Conservation (phyloP, 2,797 vertebrate species). For the Anabacerthia variegaticeps region DNA sequence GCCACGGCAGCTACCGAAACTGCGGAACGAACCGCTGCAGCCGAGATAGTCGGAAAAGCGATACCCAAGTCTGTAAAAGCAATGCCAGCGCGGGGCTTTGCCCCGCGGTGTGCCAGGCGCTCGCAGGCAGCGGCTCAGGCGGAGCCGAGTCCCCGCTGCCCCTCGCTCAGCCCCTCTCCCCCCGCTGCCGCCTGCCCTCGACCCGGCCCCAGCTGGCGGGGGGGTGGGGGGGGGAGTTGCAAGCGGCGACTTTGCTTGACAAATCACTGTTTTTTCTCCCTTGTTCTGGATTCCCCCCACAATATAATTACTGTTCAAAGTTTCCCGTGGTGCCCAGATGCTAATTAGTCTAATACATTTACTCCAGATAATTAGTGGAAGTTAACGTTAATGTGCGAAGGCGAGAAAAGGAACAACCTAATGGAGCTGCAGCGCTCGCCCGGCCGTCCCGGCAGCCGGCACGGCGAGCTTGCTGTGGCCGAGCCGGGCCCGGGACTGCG, state of each 20-base stretch:
- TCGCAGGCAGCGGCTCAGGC: not conserved
- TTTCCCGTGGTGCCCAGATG: conserved; percentile 45
- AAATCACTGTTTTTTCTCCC: not conserved
- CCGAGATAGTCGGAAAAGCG: not conserved
- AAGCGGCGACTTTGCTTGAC: not conserved
- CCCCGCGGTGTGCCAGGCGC: not conserved
- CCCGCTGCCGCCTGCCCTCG: not conserved
- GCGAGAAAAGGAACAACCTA: not conserved
- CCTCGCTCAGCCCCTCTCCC: not conserved
- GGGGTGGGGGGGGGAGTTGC: not conserved
- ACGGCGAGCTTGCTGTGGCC: not conserved
- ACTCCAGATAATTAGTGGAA: conserved; percentile 37
- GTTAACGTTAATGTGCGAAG: conserved; percentile 17
- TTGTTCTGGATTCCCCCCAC: not conserved
- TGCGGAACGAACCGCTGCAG: not conserved
- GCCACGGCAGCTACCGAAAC: not conserved
- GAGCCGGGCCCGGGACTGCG: too few relatives aligned
- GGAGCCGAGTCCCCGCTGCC: not conserved
- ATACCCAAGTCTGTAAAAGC: rapidly evolving
- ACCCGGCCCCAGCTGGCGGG: not conserved
- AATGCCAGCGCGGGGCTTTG: not conserved
- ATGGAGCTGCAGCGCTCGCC: not conserved
- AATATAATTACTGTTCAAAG: conserved; percentile 54
- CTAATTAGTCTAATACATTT: conserved; percentile 55
- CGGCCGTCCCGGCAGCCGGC: not conserved